These are phyloP conservation scores for Drosophila mojavensis DNA, from an alignment of 1,140 invertebrate genomes.

Conservation along the genomic window DNA sequence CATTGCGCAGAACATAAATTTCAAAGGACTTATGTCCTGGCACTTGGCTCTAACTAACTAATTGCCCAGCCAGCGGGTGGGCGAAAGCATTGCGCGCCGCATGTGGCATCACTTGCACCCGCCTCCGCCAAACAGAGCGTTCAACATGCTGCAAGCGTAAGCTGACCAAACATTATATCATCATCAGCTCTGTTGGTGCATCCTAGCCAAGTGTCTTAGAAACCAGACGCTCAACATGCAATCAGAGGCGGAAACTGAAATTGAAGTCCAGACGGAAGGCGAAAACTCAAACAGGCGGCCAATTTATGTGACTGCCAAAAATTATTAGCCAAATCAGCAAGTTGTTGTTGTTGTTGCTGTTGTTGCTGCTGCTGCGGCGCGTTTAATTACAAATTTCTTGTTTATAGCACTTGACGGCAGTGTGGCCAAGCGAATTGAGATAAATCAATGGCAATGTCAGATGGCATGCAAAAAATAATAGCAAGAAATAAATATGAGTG, in stretches of 20 bases:
- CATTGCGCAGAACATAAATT: slow-evolving; percentile 20
- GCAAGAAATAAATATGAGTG: background rate
- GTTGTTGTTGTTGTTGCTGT: background rate
- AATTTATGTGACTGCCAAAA: slow-evolving; percentile 35
- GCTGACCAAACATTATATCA: background rate
- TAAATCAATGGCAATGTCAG: slow-evolving; percentile 79
- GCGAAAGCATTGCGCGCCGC: background rate
- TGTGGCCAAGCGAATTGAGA: slow-evolving; percentile 37
- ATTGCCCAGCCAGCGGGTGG: slow-evolving; percentile 33
- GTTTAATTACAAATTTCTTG: slow-evolving; percentile 58
- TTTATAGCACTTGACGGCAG: slow-evolving; percentile 46
- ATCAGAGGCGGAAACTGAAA: slow-evolving; percentile 14
- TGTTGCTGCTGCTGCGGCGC: slow-evolving; percentile 17
- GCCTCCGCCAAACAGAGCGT: no score
- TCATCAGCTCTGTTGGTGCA: slow-evolving; percentile 33
- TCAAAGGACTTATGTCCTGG: slow-evolving; percentile 45
- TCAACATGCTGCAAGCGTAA: background rate
- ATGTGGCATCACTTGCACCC: background rate
- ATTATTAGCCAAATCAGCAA: slow-evolving; percentile 46
- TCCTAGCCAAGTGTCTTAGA: slow-evolving; percentile 29
- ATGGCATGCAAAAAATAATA: slow-evolving; percentile 18
- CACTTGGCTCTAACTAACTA: slow-evolving; percentile 2
- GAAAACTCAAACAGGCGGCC: slow-evolving; percentile 3
- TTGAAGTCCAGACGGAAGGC: background rate
- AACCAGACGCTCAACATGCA: slow-evolving; percentile 48